phyloP scores from a whole-genome alignment of 2,113 vertebrate genomes.

The Hydropotes inermis region DNA sequence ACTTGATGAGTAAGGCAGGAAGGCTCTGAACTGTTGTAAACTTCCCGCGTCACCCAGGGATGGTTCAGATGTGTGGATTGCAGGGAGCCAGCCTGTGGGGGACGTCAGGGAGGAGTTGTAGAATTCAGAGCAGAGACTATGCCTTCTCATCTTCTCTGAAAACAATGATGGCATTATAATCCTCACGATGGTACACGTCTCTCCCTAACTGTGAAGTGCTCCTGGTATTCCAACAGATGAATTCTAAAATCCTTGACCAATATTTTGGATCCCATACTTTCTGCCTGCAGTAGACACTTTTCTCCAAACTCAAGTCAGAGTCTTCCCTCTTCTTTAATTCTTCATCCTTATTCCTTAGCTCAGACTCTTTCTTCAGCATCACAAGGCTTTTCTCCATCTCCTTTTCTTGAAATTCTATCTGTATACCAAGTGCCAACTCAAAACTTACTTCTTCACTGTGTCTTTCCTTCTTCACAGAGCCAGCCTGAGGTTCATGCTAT shows the following conservation, averaged over 20 bases:
- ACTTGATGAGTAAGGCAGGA: constrained; percentile 54
- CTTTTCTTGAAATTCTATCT: background rate
- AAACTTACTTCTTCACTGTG: background rate
- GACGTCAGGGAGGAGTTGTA: background rate
- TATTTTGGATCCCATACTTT: background rate
- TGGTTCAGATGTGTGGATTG: background rate
- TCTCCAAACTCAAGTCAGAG: background rate
- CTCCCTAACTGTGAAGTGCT: background rate
- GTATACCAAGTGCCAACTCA: background rate
- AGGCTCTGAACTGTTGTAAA: constrained; percentile 54
- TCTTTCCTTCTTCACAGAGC: background rate
- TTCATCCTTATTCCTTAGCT: background rate
- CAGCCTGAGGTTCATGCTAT: background rate
- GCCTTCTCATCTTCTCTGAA: background rate
- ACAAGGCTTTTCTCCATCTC: background rate
- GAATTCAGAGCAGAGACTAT: constrained; percentile 4
- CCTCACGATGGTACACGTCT: background rate
- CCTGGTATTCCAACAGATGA: background rate
- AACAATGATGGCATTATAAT: background rate
- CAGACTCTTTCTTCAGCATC: background rate
- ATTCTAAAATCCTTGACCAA: background rate
- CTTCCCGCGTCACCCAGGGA: constrained; percentile 9
- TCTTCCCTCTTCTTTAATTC: background rate
- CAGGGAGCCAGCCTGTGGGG: background rate
- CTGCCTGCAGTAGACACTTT: background rate